Conservation (phyloP, 2,888 invertebrate species). For the Eutolmus rufibarbis region DNA sequence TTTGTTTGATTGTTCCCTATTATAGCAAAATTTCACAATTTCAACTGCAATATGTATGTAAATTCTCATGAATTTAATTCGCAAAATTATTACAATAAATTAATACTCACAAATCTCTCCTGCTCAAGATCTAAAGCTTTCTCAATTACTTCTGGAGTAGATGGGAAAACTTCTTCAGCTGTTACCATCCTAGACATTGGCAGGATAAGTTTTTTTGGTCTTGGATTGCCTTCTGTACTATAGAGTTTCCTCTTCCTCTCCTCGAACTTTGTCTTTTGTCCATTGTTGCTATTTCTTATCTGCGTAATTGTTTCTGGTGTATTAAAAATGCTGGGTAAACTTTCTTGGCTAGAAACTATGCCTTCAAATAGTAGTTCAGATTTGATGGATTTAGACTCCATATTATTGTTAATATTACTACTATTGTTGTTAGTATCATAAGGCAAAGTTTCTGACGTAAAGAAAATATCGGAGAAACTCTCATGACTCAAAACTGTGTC, state of each 20-base stretch:
- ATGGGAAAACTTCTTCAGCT: neutral
- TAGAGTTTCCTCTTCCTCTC: neutral
- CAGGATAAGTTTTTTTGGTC: neutral
- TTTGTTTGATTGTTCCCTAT: too few species aligned
- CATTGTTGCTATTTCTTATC: neutral
- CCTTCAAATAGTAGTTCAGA: neutral
- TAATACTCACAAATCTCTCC: neutral
- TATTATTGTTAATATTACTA: neutral
- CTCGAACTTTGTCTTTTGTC: neutral
- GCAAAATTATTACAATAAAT: neutral
- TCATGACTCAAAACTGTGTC: neutral
- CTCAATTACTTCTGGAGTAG: slow-evolving; percentile 31
- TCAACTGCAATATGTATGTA: too few species aligned
- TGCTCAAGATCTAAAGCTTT: neutral
- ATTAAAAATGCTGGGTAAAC: neutral
- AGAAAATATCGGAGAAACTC: neutral
- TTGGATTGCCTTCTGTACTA: neutral
- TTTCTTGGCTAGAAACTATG: neutral
- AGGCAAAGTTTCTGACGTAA: neutral
- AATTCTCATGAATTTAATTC: too few species aligned
- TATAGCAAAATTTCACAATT: too few species aligned
- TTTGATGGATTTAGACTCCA: neutral
- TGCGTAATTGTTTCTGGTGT: neutral
- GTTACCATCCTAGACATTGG: neutral
- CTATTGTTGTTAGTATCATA: neutral